Percentiles rank a stretch among this genome's conserved stretches.
Conservation (phyloP, 2,888 invertebrate genomes). For the Lepidochitona cinerea region DNA sequence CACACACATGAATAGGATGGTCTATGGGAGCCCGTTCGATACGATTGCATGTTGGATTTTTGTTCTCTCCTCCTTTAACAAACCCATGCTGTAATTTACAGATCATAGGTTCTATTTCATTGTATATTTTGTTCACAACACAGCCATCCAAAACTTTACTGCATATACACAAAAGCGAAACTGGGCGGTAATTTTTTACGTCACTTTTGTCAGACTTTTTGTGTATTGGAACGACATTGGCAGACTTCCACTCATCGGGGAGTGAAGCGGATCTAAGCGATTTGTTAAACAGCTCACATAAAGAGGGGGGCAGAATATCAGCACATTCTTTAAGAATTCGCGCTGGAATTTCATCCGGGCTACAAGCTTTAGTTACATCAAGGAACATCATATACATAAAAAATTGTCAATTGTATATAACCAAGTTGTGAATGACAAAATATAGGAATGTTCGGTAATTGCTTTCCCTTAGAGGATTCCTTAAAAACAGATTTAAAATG, state of each 20-base stretch:
- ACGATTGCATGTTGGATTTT: no score
- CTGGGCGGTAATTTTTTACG: no score
- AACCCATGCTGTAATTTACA: neutral
- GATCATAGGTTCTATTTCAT: no score
- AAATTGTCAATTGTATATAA: neutral
- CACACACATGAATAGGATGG: no score
- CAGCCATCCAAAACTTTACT: no score
- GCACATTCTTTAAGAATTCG: neutral
- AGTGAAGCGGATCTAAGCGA: neutral
- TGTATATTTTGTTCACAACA: no score
- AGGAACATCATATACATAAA: neutral
- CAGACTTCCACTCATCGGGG: no score
- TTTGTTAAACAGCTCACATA: neutral
- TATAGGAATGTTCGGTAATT: neutral
- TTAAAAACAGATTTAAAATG: neutral
- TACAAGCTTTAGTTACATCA: neutral
- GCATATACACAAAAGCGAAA: no score
- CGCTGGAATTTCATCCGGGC: neutral
- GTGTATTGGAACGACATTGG: no score
- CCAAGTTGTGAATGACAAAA: neutral
- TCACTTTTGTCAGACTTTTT: no score
- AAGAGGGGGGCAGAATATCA: neutral
- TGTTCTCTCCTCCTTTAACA: no score
- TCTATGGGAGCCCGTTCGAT: no score
- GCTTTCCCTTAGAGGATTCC: neutral